These are phyloP conservation scores for Toxotes lorentzi DNA, from an alignment of 2,797 vertebrate species.

Conservation along the genomic window DNA sequence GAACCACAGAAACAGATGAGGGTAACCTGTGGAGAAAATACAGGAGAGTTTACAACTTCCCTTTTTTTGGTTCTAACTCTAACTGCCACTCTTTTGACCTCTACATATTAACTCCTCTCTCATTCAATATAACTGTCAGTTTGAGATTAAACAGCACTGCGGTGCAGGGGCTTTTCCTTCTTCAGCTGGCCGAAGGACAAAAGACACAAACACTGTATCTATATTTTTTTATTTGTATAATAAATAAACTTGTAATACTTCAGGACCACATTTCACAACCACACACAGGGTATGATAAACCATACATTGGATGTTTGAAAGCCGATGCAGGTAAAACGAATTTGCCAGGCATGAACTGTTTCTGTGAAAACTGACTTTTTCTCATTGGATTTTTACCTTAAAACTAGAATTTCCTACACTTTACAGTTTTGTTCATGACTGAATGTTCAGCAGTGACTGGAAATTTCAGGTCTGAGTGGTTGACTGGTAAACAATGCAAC, in stretches of 20 bases:
- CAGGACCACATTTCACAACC: conserved; percentile 82
- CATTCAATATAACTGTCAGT: not conserved
- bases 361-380: conserved; percentile 15
- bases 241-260: conserved; percentile 84
- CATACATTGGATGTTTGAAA: conserved; percentile 59
- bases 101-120: not conserved
- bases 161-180: not conserved
- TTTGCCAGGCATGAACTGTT: not conserved
- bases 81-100: not conserved
- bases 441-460: conserved; percentile 12
- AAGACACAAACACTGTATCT: conserved; percentile 10
- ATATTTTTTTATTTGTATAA: conserved; percentile 83
- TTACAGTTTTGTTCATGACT: conserved; percentile 50
- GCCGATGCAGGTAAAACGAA: conserved; percentile 42
- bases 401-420: conserved; percentile 32
- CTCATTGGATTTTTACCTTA: conserved; percentile 35
- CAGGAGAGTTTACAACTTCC: not conserved
- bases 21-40: not conserved
- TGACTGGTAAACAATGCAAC: conserved; percentile 23
- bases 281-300: conserved; percentile 73
- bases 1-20: no score
- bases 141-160: not conserved
- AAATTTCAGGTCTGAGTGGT: not conserved
- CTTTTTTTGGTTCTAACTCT: not conserved
- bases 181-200: not conserved